Percentiles rank a stretch among this genome's conserved stretches.
Conservation (phyloP, 2,113 vertebrate species). For the Lathamus discolor region DNA sequence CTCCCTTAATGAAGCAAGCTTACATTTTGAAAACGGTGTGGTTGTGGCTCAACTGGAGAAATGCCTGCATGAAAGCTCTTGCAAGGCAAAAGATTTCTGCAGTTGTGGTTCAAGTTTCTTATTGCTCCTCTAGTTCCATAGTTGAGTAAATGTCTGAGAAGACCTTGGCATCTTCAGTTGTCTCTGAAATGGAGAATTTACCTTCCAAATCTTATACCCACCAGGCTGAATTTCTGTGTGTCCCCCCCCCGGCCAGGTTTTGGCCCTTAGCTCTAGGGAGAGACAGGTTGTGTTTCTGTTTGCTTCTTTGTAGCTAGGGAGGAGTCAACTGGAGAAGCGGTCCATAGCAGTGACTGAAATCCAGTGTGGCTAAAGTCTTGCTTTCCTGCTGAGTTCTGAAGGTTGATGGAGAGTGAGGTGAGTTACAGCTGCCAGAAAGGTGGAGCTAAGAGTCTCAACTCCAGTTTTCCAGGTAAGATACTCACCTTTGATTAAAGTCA, state of each 20-base stretch:
- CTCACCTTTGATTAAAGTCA: neutral
- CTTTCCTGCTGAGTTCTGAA: neutral
- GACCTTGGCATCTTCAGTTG: neutral
- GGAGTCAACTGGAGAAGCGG: neutral
- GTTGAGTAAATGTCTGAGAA: neutral
- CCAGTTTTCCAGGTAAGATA: slow-evolving; percentile 50
- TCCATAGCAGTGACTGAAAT: neutral
- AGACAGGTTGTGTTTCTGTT: slow-evolving; percentile 15
- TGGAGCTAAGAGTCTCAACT: slow-evolving; percentile 4
- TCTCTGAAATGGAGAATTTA: neutral
- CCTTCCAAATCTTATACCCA: neutral
- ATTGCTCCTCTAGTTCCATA: neutral
- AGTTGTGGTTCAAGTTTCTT: neutral
- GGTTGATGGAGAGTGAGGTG: slow-evolving; percentile 2
- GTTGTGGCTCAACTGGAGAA: neutral
- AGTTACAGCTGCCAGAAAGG: neutral
- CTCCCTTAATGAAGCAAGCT: neutral
- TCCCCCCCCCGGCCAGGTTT: neutral
- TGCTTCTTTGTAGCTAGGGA: slow-evolving; percentile 37
- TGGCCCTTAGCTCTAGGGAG: neutral
- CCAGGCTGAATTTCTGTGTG: neutral
- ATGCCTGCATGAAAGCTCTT: neutral
- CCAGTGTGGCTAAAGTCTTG: neutral
- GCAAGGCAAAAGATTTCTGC: neutral
- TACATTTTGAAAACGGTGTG: neutral